Conservation (phyloP, 2,888 invertebrate genomes). For the Orthonevra nobilis region DNA sequence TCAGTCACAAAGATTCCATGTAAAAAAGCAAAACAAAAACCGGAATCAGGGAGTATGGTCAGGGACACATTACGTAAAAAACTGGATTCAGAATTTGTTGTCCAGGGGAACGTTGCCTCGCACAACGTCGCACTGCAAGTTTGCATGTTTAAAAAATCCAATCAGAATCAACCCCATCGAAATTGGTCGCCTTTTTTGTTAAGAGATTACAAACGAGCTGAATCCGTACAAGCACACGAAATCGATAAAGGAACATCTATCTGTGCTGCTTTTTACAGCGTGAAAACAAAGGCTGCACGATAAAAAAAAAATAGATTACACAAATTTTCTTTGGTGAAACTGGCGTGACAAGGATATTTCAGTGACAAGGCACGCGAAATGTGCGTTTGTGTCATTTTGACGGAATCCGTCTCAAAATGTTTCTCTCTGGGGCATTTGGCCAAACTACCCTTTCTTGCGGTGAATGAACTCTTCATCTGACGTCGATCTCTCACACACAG, state of each 20-base stretch:
- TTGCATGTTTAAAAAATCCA: background rate
- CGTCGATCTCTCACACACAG: background rate
- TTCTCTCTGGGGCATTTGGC: conserved; percentile 23
- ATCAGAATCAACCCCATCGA: background rate
- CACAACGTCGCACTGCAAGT: background rate
- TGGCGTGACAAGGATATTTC: conserved; percentile 1
- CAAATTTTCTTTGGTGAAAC: too few species aligned
- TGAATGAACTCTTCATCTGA: too few species aligned
- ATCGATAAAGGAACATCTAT: too few species aligned
- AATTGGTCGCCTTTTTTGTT: conserved; percentile 1
- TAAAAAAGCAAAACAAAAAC: background rate
- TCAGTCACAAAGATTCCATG: too few species aligned
- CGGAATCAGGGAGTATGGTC: conserved; percentile 46
- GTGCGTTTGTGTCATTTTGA: conserved; percentile 11
- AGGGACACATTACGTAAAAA: conserved; percentile 47
- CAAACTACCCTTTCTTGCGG: conserved; percentile 14
- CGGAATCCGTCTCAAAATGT: background rate
- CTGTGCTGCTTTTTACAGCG: too few species aligned
- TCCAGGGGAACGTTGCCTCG: conserved; percentile 7
- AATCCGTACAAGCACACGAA: conserved; percentile 4
- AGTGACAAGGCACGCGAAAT: background rate
- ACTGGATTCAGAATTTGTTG: conserved; percentile 39
- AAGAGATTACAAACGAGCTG: background rate
- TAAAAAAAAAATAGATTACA: too few species aligned
- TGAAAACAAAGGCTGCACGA: too few species aligned